Percentiles rank a stretch among this genome's conserved stretches.
Conservation (phyloP, 2,797 vertebrate genomes). For the Myiotriccus ornatus region DNA sequence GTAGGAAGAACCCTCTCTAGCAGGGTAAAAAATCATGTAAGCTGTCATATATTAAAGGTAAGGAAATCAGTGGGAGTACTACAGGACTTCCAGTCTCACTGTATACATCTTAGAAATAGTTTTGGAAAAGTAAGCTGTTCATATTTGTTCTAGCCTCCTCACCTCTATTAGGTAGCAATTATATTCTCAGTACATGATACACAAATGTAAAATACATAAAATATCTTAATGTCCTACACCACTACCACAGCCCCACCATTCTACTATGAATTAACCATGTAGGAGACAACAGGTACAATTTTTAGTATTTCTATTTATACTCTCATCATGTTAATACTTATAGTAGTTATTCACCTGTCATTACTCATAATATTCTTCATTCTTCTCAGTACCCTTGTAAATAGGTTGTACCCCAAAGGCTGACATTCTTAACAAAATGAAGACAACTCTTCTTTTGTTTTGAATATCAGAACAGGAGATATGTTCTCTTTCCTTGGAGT, state of each 20-base stretch:
- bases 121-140: not conserved
- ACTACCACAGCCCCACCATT: not conserved
- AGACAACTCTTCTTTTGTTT: not conserved
- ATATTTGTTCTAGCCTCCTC: not conserved
- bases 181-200: not conserved
- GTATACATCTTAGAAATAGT: not conserved
- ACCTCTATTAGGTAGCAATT: not conserved
- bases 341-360: not conserved
- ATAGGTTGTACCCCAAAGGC: not conserved
- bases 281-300: not conserved
- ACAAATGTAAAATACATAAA: not conserved
- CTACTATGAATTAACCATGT: not conserved
- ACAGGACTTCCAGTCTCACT: not conserved
- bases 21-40: not conserved
- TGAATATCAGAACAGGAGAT: not conserved
- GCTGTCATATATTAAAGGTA: not conserved
- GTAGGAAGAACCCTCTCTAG: not conserved
- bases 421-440: not conserved
- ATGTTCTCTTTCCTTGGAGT: not conserved
- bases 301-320: not conserved
- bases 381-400: not conserved
- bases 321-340: accelerated
- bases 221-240: not conserved
- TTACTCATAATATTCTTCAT: not conserved
- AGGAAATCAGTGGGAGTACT: not conserved